phyloP scores from a whole-genome alignment of 2,113 vertebrate genomes.

The Leptocoma aspasia region DNA sequence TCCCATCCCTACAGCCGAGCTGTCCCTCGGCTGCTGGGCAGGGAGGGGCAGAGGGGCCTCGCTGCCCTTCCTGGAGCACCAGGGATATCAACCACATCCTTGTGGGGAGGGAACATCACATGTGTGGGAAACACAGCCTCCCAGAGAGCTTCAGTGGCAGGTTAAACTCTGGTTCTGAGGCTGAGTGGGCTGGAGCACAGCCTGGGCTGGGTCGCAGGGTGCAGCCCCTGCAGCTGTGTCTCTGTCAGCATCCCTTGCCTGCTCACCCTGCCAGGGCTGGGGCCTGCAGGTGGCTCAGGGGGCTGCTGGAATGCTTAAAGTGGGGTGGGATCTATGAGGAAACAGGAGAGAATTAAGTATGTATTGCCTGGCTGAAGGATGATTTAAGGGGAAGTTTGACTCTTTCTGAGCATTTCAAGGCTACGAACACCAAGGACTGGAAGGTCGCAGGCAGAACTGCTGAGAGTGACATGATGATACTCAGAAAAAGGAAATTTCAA shows the following conservation, averaged over 20 bases:
- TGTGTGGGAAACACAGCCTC: neutral
- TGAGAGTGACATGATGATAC: neutral
- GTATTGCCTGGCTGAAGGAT: neutral
- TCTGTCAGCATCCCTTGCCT: neutral
- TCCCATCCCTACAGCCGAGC: neutral
- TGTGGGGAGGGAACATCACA: accelerated
- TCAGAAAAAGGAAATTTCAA: neutral
- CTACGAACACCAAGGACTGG: neutral
- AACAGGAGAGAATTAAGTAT: neutral
- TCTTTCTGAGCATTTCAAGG: neutral
- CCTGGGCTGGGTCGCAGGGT: neutral
- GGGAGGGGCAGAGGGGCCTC: neutral
- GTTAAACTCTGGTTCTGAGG: neutral
- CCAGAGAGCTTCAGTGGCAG: neutral
- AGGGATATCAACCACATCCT: neutral
- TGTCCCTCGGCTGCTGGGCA: accelerated
- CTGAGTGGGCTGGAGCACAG: neutral
- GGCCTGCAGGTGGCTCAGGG: neutral
- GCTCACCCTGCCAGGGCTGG: neutral
- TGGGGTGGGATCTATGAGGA: neutral
- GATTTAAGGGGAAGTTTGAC: neutral
- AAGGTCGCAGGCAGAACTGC: neutral
- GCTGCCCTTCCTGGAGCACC: accelerated
- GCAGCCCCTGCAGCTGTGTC: neutral
- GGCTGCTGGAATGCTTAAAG: neutral